Conservation (phyloP, 1,140 invertebrate species). For the Orchestia grillus region DNA sequence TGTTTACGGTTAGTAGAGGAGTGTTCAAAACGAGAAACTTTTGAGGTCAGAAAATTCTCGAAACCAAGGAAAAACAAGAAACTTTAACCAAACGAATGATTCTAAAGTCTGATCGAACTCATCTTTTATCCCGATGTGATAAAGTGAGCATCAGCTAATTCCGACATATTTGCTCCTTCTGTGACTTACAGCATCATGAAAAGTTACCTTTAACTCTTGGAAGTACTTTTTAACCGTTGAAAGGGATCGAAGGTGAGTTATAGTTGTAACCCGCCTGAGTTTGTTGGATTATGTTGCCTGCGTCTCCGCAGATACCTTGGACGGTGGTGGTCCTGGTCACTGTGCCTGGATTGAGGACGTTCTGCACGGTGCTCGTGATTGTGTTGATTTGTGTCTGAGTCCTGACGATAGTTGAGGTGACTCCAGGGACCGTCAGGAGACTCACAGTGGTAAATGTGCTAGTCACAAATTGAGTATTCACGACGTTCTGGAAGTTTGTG, state of each 20-base stretch:
- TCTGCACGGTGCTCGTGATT: conserved; percentile 8
- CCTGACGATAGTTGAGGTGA: conserved; percentile 39
- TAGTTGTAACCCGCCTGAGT: conserved; percentile 58
- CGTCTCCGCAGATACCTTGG: conserved; percentile 20
- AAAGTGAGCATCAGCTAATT: conserved; percentile 1
- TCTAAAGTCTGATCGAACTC: background rate
- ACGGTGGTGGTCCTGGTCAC: conserved; percentile 57
- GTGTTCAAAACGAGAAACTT: background rate
- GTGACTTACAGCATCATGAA: background rate
- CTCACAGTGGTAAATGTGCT: conserved; percentile 16
- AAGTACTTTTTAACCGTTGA: conserved; percentile 30
- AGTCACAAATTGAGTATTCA: conserved; percentile 55
- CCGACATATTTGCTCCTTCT: conserved; percentile 14
- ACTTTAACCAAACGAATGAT: background rate
- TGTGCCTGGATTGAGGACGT: conserved; percentile 27
- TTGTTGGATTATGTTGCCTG: background rate
- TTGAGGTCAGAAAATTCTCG: background rate
- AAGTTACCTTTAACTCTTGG: conserved; percentile 11
- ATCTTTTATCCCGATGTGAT: background rate
- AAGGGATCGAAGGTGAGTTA: conserved; percentile 29
- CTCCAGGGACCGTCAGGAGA: conserved; percentile 7
- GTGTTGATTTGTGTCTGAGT: conserved; percentile 36
- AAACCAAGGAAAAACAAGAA: background rate
- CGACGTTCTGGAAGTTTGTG: conserved; percentile 58
- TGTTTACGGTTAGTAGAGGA: background rate